These are phyloP conservation scores for Aphelenchoides bicaudatus DNA, from an alignment of 2,888 invertebrate genomes.

Conservation along the genomic window DNA sequence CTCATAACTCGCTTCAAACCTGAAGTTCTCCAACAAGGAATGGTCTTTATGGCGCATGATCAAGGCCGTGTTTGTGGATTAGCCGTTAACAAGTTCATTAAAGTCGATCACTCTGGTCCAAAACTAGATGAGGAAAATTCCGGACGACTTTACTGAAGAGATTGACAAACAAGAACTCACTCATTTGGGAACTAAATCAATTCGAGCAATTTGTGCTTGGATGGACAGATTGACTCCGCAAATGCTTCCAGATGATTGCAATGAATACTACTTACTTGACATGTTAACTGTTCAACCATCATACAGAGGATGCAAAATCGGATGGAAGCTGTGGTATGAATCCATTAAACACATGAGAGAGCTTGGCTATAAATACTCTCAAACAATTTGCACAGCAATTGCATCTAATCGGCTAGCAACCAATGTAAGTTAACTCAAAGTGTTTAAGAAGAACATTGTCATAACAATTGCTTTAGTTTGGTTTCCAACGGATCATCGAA, in stretches of 20 bases:
- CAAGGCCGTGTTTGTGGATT: neutral
- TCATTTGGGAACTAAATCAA: neutral
- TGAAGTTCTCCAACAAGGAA: slow-evolving; percentile 3
- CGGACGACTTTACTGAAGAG: slow-evolving; percentile 1
- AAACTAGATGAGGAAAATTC: slow-evolving; percentile 1
- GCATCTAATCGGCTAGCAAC: slow-evolving; percentile 1
- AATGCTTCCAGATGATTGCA: neutral
- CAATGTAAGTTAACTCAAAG: neutral
- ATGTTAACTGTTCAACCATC: neutral
- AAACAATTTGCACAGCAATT: slow-evolving; percentile 9
- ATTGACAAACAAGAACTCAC: neutral
- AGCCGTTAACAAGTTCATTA: slow-evolving; percentile 1
- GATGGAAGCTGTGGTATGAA: slow-evolving; percentile 6
- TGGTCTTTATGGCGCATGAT: slow-evolving; percentile 1
- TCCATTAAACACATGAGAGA: neutral
- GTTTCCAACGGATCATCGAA: neutral
- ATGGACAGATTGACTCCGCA: neutral
- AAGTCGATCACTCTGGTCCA: neutral
- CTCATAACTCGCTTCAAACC: neutral
- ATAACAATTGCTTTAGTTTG: slow-evolving; percentile 1
- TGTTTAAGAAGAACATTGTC: neutral
- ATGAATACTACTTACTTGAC: neutral
- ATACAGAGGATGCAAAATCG: slow-evolving; percentile 10
- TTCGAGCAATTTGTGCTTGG: neutral
- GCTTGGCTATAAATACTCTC: neutral